Percentiles rank a stretch among this genome's conserved stretches.
Evolutionary conservation across 2,888 invertebrate species (phyloP).

Genomic region (Agriopis leucophaearia): DNA sequence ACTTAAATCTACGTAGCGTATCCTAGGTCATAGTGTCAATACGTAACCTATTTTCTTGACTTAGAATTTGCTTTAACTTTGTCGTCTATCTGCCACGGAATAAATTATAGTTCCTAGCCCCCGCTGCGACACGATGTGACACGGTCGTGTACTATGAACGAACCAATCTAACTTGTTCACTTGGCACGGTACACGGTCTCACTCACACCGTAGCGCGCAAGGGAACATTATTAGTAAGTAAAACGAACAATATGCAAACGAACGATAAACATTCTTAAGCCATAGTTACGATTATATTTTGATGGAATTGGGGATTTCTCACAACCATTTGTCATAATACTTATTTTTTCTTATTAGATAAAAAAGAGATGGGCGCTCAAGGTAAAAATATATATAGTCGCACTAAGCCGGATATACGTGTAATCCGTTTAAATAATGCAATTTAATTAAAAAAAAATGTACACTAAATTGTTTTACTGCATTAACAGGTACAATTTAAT

Average conservation of each 20-base stretch:
- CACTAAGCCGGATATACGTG: too few relatives aligned
- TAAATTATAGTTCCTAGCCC: background rate
- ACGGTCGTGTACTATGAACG: conserved; percentile 41
- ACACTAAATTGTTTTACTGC: too few relatives aligned
- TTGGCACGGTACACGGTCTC: conserved; percentile 29
- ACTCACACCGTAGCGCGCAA: conserved; percentile 40
- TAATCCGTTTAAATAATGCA: too few relatives aligned
- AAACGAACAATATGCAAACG: conserved; percentile 28
- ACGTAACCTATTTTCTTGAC: background rate
- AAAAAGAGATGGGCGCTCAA: too few relatives aligned
- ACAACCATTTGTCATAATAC: too few relatives aligned
- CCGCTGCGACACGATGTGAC: conserved; percentile 6
- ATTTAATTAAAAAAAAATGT: too few relatives aligned
- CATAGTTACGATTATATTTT: background rate
- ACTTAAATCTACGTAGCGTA: background rate
- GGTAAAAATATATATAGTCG: too few relatives aligned
- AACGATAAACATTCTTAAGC: background rate
- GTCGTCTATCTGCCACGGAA: background rate
- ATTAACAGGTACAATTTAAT: too few relatives aligned
- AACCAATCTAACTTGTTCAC: conserved; percentile 57
- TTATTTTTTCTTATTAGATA: too few relatives aligned
- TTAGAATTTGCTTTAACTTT: background rate
- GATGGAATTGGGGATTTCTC: too few relatives aligned
- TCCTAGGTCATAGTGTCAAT: background rate
- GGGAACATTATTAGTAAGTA: background rate